Evolutionary conservation across 2,888 invertebrate species (phyloP).

Genomic region (Biston stratarius): DNA sequence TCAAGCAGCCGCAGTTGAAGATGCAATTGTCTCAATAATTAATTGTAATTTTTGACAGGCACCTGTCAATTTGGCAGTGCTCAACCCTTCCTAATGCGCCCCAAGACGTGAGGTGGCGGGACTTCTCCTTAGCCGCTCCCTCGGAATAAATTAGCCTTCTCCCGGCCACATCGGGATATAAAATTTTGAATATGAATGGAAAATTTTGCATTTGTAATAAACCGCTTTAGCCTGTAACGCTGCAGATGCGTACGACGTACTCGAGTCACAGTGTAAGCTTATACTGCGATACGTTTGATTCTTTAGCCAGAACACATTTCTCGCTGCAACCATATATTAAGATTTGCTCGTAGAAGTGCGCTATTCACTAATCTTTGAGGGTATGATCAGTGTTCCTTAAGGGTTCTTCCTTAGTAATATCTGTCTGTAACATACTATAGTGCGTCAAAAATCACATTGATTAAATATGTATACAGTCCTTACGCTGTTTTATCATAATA

Average conservation of each 20-base stretch:
- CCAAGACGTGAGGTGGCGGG: constrained; percentile 80
- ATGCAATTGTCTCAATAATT: constrained; percentile 81
- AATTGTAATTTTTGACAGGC: constrained; percentile 86
- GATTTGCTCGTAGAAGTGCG: too few relatives aligned
- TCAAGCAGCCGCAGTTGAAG: constrained; percentile 51
- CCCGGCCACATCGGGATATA: constrained; percentile 91
- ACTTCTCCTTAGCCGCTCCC: constrained; percentile 81
- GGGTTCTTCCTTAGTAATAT: too few relatives aligned
- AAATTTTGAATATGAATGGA: constrained; percentile 96
- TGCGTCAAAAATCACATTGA: neutral
- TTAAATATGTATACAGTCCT: too few relatives aligned
- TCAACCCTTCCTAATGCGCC: constrained; percentile 85
- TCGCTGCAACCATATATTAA: too few relatives aligned
- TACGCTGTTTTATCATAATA: too few relatives aligned
- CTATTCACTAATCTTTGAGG: too few relatives aligned
- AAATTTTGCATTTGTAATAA: constrained; percentile 95
- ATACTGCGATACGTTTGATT: neutral
- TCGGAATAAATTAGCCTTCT: constrained; percentile 92
- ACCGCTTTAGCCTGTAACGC: constrained; percentile 86
- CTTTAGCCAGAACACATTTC: too few relatives aligned
- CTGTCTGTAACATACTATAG: neutral
- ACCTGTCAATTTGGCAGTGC: constrained; percentile 84
- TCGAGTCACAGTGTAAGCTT: constrained; percentile 16
- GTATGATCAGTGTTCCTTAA: too few relatives aligned
- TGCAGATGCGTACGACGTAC: constrained; percentile 74